These are phyloP conservation scores for Eumacrocentrus americanus DNA, from an alignment of 2,888 invertebrate species.

Conservation along the genomic window DNA sequence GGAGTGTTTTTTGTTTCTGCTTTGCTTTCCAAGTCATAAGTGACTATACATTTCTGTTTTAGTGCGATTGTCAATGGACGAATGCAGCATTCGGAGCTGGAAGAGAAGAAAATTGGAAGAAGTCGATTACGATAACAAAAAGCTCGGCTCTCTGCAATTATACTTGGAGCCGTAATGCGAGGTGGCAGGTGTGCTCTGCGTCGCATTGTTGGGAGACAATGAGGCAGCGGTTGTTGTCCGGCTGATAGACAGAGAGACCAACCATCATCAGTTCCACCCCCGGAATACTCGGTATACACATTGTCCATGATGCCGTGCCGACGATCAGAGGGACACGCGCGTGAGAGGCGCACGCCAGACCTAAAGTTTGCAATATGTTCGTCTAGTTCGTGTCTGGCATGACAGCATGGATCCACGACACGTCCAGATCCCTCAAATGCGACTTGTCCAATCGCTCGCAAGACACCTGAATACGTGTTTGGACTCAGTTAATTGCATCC, in stretches of 20 bases:
- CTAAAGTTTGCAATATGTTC: constrained; percentile 57
- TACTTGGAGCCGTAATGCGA: constrained; percentile 49
- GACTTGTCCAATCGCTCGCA: too few relatives aligned
- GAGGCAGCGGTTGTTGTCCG: constrained; percentile 35
- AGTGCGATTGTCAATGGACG: neutral
- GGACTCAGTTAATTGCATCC: too few relatives aligned
- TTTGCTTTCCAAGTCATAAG: neutral
- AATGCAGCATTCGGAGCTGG: too few relatives aligned
- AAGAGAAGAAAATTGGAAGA: constrained; percentile 12
- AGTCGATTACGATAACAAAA: constrained; percentile 48
- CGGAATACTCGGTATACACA: neutral
- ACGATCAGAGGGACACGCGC: constrained; percentile 6
- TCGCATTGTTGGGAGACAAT: constrained; percentile 40
- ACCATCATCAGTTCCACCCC: neutral
- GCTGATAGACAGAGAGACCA: constrained; percentile 28
- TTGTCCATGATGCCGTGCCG: neutral
- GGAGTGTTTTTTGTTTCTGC: too few relatives aligned
- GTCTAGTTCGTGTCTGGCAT: constrained; percentile 41
- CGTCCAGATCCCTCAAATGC: too few relatives aligned
- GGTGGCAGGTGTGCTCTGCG: constrained; percentile 52
- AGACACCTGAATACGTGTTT: too few relatives aligned
- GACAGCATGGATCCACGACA: neutral
- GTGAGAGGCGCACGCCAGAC: constrained; percentile 15
- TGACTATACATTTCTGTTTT: neutral
- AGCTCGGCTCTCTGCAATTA: constrained; percentile 43